Evolutionary conservation across 35 echinoderm and acorn worm species (phyloP).

Genomic region (Anneissia japonica): DNA sequence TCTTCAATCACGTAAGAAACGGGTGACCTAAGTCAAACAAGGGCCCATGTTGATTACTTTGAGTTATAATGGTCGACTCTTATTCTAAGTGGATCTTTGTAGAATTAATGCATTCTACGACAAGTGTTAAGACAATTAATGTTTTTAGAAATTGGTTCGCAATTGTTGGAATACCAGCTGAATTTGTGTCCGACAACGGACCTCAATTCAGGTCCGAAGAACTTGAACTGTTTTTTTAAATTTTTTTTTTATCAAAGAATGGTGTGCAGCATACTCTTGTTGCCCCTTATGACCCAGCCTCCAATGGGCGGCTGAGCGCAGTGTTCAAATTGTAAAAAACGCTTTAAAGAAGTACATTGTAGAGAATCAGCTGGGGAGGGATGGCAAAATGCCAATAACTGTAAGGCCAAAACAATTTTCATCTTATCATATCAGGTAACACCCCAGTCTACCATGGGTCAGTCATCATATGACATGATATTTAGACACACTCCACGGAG

Average conservation of each 20-base stretch:
- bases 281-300: slow-evolving; percentile 52
- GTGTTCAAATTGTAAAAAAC: slow-evolving; percentile 44
- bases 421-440: slow-evolving; percentile 37
- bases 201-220: slow-evolving; percentile 60
- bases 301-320: slow-evolving; percentile 52
- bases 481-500: too few species aligned
- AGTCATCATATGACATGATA: slow-evolving; percentile 4
- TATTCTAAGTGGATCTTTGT: slow-evolving; percentile 51
- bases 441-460: slow-evolving; percentile 17
- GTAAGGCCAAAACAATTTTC: slow-evolving; percentile 22
- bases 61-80: slow-evolving; percentile 30
- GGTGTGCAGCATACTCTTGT: slow-evolving; percentile 22
- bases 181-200: slow-evolving; percentile 65
- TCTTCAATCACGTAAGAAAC: too few species aligned
- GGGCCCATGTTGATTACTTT: slow-evolving; percentile 47
- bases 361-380: slow-evolving; percentile 21
- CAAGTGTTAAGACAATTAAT: slow-evolving; percentile 28
- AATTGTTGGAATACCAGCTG: slow-evolving; percentile 44
- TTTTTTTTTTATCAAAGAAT: slow-evolving; percentile 7
- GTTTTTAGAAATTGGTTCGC: slow-evolving; percentile 34
- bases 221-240: slow-evolving; percentile 35
- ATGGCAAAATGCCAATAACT: slow-evolving; percentile 11
- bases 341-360: slow-evolving; percentile 35
- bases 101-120: slow-evolving; percentile 42
- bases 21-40: neutral